Evolutionary conservation across 2,113 vertebrate genomes (phyloP).

Genomic region (Corvus hawaiiensis): DNA sequence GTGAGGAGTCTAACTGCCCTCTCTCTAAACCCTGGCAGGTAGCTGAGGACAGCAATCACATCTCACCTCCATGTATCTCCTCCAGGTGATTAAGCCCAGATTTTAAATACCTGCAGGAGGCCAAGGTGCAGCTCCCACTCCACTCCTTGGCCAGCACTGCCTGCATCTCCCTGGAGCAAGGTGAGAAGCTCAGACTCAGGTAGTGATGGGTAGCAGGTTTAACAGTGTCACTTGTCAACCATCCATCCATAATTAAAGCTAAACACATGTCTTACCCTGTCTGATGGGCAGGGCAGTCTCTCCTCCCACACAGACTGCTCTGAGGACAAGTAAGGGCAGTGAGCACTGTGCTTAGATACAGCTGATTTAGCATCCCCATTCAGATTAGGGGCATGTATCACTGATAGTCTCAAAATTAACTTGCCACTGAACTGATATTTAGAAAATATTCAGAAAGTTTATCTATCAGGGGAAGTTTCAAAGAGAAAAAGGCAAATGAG

Average conservation of each 20-base stretch:
- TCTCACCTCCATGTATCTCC: background rate
- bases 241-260: background rate
- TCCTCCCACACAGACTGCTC: background rate
- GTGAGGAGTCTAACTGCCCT: background rate
- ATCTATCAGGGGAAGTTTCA: background rate
- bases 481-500: background rate
- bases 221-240: background rate
- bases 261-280: background rate
- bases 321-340: rapidly evolving
- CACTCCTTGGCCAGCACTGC: rapidly evolving
- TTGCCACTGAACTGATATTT: background rate
- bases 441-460: background rate
- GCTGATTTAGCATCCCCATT: rapidly evolving
- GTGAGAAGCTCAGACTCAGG: background rate
- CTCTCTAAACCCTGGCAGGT: background rate
- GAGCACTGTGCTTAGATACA: background rate
- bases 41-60: background rate
- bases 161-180: background rate
- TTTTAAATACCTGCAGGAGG: background rate
- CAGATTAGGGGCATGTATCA: background rate
- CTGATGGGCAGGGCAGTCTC: background rate
- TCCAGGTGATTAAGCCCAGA: background rate
- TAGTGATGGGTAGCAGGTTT: background rate
- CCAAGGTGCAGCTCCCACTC: background rate
- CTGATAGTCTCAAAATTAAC: background rate